Evolutionary conservation across 2,888 invertebrate genomes (phyloP), one percentile per base, ranked within the genome.

Genomic region (Lepidochitona cinerea): DNA sequence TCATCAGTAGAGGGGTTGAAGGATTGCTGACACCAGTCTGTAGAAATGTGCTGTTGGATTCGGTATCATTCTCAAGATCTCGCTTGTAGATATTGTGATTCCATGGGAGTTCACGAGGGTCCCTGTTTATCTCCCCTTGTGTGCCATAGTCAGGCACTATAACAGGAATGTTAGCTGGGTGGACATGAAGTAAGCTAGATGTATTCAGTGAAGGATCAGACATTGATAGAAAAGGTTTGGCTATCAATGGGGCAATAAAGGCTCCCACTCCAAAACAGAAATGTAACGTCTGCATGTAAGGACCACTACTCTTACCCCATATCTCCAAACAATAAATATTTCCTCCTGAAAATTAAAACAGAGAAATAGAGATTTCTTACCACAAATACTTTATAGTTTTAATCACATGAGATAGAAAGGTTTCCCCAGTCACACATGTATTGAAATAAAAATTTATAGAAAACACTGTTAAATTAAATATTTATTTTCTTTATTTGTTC

Each of bases 231-330:
- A 92, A 92, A 23, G 91, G 91, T 54, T 86, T 88, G 6, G 91
- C 90, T 29, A 92, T 76, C 2, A 92, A 82, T 6, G 92, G 92
- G 6, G 92, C 91, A 37, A 92, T 80, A 75, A 91, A 91, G 0
- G 91, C 91, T 23, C 92, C 92, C 23, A 92, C 79, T 12, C 91
- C 91, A 82, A 91, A 91, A 26, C 89, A 86, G 80, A 91, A 92
- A 79, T 92, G 92, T 35, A 92, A 80, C 2, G 89, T 87, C 82
- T 92, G 92, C 85, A 92, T 89, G 79, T 90, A 91, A 2, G 91
- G 91, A 0, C 88, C 89, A 80, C 89, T 91, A 74, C 83, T 83
- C 68, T 83, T 82, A 9, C 88, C 88, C 90, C 90, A 90, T 18
- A 88, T 83, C 49, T 83, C 74, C 37, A 92, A 82, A 80, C 91